Base-by-base conservation (phyloP, 2,888 invertebrate species). In the Leptinotarsa juncta region DNA sequence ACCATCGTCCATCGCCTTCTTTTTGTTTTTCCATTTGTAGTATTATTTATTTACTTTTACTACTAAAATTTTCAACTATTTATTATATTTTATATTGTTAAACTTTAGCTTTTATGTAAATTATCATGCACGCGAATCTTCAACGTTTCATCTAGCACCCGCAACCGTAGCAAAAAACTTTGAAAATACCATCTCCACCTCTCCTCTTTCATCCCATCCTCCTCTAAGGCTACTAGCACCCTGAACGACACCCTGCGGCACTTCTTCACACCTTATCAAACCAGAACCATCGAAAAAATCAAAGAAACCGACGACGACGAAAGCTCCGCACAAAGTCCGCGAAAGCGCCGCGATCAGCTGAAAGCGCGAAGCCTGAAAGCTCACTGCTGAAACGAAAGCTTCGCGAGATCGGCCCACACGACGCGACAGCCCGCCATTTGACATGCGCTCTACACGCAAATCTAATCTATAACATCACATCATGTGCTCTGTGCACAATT, bases 391-490 rank as follows among this genome's bases (percentile, higher is more conserved):
- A 79, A 79, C 78, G 76, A 78, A 77, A 76, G 76, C 79, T 78
- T 81, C 3, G 48, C 81, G 80, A 81, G 80, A 82, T 80, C 80
- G 78, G 82, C 83, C 82, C 81, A 80, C 81, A 77, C 82, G 81
- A 76, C 81, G 78, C 81, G 81, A 77, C 74, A 76, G 77, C 77
- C 75, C 70, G 75, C 76, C 78, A 85, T 83, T 82, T 84, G 86
- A 84, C 87, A 87, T 87, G 87, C 87, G 87, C 87, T 84, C 80
- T 55, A 55, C 79, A 77, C 78, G 79, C 84, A 85, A 86, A 86
- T 87, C 87, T 87, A 87, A 87, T 87, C 87, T 87, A 87, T 87
- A 87, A 86, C 85, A 86, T 86, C 85, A 85, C 84, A 85, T 81
- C 80, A 82, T 82, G 82, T 82, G 82, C 81, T 75, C 72, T 55